These are phyloP conservation scores for Gobio gobio DNA, from an alignment of 2,113 vertebrate genomes.

Conservation along the genomic window DNA sequence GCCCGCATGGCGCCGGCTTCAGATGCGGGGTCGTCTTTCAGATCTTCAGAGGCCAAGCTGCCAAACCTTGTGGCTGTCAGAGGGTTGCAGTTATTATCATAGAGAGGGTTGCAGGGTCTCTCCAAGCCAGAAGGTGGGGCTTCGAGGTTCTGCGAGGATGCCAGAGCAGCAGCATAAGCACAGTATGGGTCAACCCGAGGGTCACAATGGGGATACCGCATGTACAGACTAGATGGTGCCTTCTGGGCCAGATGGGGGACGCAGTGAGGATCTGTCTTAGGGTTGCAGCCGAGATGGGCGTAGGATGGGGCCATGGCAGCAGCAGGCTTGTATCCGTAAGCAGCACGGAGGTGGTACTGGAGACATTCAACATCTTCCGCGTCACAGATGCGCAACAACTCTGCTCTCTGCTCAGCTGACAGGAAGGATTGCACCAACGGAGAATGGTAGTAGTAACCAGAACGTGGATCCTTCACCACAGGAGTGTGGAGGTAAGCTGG, in stretches of 20 bases:
- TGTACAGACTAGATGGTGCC: constrained; percentile 69
- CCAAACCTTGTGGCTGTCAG: constrained; percentile 68
- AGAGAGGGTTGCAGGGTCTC: constrained; percentile 77
- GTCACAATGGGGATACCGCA: constrained; percentile 74
- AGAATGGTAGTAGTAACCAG: constrained; percentile 70
- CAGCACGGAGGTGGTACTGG: constrained; percentile 79
- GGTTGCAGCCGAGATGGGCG: constrained; percentile 77
- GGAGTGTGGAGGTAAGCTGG: constrained; percentile 69
- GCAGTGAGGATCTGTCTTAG: constrained; percentile 74
- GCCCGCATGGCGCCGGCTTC: constrained; percentile 66
- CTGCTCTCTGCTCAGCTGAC: constrained; percentile 73
- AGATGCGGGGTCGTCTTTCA: constrained; percentile 60
- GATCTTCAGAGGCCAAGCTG: constrained; percentile 57
- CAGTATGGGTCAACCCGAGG: constrained; percentile 72
- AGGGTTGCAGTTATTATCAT: constrained; percentile 78
- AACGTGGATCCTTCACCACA: constrained; percentile 62
- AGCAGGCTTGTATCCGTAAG: constrained; percentile 68
- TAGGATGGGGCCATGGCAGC: constrained; percentile 71
- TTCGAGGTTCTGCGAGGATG: constrained; percentile 41
- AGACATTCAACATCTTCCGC: constrained; percentile 78
- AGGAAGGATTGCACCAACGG: constrained; percentile 69
- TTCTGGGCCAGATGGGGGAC: constrained; percentile 67
- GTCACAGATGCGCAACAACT: constrained; percentile 77
- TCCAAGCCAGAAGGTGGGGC: constrained; percentile 27
- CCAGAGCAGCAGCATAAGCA: constrained; percentile 65